A percentile compares a stretch with the other conserved stretches of the same genome.
Evolutionary conservation across 2,888 invertebrate genomes (phyloP).

Genomic region (Rhagium mordax): DNA sequence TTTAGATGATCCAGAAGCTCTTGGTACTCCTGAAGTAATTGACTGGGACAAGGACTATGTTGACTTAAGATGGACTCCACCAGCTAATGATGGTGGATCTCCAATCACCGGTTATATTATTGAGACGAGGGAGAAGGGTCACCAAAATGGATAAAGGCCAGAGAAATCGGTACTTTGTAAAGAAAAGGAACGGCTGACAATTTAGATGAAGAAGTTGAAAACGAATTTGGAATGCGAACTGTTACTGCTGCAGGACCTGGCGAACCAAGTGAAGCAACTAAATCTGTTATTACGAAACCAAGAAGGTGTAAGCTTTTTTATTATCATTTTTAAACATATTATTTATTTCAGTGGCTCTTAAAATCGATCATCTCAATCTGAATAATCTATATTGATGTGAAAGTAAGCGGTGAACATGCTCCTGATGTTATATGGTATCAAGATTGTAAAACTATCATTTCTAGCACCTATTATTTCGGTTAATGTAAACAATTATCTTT

Average conservation of each 20-base stretch:
- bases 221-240: slow-evolving; percentile 94
- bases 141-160: slow-evolving; percentile 91
- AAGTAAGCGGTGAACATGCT: slow-evolving; percentile 92
- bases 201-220: slow-evolving; percentile 93
- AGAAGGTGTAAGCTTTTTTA: slow-evolving; percentile 79
- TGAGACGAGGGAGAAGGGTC: slow-evolving; percentile 92
- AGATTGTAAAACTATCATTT: slow-evolving; percentile 86
- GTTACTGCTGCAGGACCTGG: slow-evolving; percentile 95
- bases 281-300: slow-evolving; percentile 88
- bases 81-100: slow-evolving; percentile 90
- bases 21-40: slow-evolving; percentile 90
- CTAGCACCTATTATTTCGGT: too few relatives aligned
- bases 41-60: slow-evolving; percentile 98
- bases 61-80: slow-evolving; percentile 94
- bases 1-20: slow-evolving; percentile 91
- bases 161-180: slow-evolving; percentile 79
- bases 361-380: slow-evolving; percentile 93
- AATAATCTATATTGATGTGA: slow-evolving; percentile 90
- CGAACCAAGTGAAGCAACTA: slow-evolving; percentile 89
- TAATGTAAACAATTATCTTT: too few relatives aligned
- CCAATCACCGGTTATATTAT: slow-evolving; percentile 94
- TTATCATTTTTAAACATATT: neutral
- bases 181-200: slow-evolving; percentile 88
- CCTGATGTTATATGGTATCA: slow-evolving; percentile 92
- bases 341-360: slow-evolving; percentile 86